phyloP scores from a whole-genome alignment of 2,888 invertebrate species.

The Monopis laevigella region DNA sequence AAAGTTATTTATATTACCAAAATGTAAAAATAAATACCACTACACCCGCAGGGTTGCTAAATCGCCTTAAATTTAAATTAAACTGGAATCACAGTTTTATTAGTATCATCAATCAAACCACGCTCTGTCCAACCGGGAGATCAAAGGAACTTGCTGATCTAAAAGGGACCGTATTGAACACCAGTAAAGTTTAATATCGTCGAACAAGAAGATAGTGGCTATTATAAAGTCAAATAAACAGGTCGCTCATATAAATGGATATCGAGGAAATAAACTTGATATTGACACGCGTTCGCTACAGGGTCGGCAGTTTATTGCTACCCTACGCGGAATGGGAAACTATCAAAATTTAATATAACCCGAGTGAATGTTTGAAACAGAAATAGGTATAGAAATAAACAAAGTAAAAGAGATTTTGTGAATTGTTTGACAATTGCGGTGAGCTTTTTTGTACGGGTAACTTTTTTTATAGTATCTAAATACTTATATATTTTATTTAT shows the following conservation, averaged over 20 bases:
- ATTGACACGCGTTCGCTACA: conserved; percentile 43
- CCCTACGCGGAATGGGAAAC: neutral
- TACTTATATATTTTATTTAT: too few species aligned
- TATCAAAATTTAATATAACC: neutral
- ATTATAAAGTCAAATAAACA: conserved; percentile 60
- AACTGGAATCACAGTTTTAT: conserved; percentile 65
- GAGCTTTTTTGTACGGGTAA: too few species aligned
- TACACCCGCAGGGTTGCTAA: conserved; percentile 42
- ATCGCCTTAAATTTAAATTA: conserved; percentile 67
- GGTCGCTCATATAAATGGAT: conserved; percentile 55
- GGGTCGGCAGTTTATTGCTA: conserved; percentile 20
- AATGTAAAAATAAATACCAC: conserved; percentile 8
- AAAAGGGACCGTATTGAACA: too few species aligned
- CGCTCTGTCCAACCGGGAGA: conserved; percentile 40
- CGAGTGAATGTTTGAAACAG: too few species aligned
- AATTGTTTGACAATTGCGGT: too few species aligned
- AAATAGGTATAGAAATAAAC: too few species aligned
- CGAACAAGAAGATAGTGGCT: conserved; percentile 29
- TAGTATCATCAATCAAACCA: conserved; percentile 64
- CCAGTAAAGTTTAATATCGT: conserved; percentile 29
- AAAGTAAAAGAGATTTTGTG: too few species aligned
- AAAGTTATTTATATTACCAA: neutral
- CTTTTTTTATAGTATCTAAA: too few species aligned
- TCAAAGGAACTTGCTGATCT: too few species aligned
- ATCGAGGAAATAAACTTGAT: conserved; percentile 48